These are phyloP conservation scores for Myotis lucifugus DNA, from an alignment of 2,113 vertebrate genomes.

Conservation along the genomic window DNA sequence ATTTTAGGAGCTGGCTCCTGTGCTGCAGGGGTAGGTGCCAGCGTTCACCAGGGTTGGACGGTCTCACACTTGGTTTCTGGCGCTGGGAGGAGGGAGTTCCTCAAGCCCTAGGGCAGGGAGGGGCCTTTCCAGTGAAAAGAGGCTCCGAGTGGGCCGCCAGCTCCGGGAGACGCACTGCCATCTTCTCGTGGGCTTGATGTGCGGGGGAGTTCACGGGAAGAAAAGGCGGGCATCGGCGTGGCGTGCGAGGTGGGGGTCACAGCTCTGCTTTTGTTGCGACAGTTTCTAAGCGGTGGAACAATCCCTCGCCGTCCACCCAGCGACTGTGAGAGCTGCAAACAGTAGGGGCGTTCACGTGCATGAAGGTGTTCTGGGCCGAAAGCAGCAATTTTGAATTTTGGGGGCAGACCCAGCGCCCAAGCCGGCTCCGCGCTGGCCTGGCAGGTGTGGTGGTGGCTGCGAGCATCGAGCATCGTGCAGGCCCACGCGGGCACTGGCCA, in stretches of 20 bases:
- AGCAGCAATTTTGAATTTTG: conserved; percentile 57
- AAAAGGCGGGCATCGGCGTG: conserved; percentile 27
- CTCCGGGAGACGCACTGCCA: conserved; percentile 17
- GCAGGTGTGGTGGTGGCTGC: neutral
- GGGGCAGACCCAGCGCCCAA: neutral
- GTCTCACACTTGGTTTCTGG: conserved; percentile 51
- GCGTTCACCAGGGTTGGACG: conserved; percentile 36
- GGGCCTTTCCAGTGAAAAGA: conserved; percentile 52
- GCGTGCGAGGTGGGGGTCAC: conserved; percentile 49
- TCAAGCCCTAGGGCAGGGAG: neutral
- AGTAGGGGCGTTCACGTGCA: conserved; percentile 48
- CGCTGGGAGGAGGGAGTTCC: neutral
- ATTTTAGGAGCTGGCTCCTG: conserved; percentile 70
- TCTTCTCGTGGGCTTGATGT: conserved; percentile 29
- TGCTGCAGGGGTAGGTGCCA: conserved; percentile 61
- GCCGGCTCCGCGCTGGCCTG: neutral
- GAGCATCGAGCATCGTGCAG: neutral
- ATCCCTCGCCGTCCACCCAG: conserved; percentile 51
- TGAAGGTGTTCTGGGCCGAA: conserved; percentile 33
- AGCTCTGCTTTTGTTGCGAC: conserved; percentile 54
- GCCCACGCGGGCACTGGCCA: neutral
- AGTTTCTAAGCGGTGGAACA: conserved; percentile 43
- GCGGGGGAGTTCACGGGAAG: conserved; percentile 54
- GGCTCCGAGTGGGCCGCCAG: neutral
- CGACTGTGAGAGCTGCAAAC: conserved; percentile 23